phyloP scores from a whole-genome alignment of 1,140 invertebrate species.

The Pachypeltis micranthus region DNA sequence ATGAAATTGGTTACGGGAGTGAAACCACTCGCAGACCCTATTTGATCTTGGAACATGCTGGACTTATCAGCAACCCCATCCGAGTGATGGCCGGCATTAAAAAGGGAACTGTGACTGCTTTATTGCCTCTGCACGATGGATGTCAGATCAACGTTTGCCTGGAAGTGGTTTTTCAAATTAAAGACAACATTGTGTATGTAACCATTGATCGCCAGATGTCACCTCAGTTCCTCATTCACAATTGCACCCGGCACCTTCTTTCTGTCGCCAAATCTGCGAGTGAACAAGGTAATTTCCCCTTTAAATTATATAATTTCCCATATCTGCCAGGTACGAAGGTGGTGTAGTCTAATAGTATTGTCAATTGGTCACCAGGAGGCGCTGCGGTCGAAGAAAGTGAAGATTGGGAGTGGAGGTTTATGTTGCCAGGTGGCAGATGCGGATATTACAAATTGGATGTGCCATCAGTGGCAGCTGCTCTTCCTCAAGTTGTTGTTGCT shows the following conservation, averaged over 20 bases:
- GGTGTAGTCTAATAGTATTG: no score
- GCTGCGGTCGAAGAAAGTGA: constrained; percentile 12
- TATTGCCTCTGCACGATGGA: not conserved
- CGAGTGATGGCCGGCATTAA: constrained; percentile 7
- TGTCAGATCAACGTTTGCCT: constrained; percentile 13
- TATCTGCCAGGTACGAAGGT: no score
- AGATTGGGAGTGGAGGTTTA: constrained; percentile 23
- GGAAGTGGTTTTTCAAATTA: constrained; percentile 23
- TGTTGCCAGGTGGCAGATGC: constrained; percentile 13
- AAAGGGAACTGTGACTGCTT: constrained; percentile 5
- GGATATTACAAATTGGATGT: constrained; percentile 11
- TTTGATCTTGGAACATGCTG: constrained; percentile 18
- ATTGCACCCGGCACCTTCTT: constrained; percentile 34
- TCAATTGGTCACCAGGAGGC: no score
- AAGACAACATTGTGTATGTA: constrained; percentile 44
- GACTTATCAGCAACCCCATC: constrained; percentile 21
- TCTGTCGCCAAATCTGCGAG: constrained; percentile 18
- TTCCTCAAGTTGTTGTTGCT: constrained; percentile 21
- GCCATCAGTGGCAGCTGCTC: not conserved
- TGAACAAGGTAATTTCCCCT: constrained; percentile 17
- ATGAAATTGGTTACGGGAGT: constrained; percentile 19
- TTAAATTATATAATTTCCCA: not conserved
- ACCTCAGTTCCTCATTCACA: constrained; percentile 44
- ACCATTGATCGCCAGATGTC: constrained; percentile 43
- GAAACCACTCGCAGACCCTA: constrained; percentile 16